Evolutionary conservation across 2,888 invertebrate genomes (phyloP).

Genomic region (Helleia helle): DNA sequence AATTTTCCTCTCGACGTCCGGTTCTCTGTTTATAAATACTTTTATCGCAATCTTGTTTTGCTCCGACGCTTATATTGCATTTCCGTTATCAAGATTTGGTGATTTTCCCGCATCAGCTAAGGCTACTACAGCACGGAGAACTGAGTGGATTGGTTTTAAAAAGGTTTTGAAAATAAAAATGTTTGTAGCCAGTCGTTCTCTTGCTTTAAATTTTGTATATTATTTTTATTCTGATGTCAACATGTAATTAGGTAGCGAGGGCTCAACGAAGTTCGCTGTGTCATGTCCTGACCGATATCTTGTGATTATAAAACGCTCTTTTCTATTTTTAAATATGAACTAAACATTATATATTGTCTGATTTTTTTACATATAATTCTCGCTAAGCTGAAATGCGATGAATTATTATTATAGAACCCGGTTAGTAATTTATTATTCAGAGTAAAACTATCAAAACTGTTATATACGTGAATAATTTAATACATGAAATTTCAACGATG

Average conservation of each 20-base stretch:
- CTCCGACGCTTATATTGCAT: conserved; percentile 4
- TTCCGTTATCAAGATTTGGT: conserved; percentile 7
- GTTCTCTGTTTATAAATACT: not conserved
- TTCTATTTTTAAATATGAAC: no score
- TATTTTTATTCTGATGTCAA: no score
- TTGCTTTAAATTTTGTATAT: no score
- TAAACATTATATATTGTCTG: no score
- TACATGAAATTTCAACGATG: conserved; percentile 11
- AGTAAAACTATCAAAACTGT: conserved; percentile 8
- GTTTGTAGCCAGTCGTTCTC: no score
- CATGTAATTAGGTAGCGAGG: no score
- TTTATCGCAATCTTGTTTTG: conserved; percentile 1
- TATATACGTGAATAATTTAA: conserved; percentile 7
- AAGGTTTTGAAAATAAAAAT: not conserved
- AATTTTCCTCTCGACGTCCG: conserved; percentile 3
- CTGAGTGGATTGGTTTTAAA: conserved; percentile 2
- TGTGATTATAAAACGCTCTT: no score
- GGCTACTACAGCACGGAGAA: not conserved
- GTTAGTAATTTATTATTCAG: conserved; percentile 2
- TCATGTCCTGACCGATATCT: no score
- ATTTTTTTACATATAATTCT: no score
- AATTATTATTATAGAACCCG: conserved; percentile 2
- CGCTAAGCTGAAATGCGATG: no score
- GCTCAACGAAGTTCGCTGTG: no score
- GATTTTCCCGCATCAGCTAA: conserved; percentile 3